Percentiles rank a stretch among this genome's conserved stretches.
These are phyloP conservation scores for Sitta europaea DNA, from an alignment of 2,113 vertebrate species.

Conservation along the genomic window DNA sequence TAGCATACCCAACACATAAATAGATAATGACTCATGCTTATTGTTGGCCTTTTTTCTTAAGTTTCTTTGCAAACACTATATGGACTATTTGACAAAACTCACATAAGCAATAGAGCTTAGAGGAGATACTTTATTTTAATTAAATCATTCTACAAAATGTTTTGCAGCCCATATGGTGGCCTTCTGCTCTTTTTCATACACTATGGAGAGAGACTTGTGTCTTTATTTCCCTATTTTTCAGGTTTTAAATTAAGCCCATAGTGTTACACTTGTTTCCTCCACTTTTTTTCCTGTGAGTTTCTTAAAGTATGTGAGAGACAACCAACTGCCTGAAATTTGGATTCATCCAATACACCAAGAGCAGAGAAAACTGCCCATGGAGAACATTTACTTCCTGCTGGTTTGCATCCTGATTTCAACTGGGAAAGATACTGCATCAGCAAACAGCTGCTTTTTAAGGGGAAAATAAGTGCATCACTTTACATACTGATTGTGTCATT, in stretches of 20 bases:
- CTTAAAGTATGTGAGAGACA: background rate
- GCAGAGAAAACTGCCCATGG: background rate
- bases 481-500: background rate
- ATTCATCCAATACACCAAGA: background rate
- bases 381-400: background rate
- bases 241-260: background rate
- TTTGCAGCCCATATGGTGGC: background rate
- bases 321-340: background rate
- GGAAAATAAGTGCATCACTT: background rate
- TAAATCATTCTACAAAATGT: background rate
- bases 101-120: background rate
- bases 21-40: background rate
- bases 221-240: background rate
- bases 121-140: background rate
- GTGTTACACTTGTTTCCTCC: background rate
- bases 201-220: background rate
- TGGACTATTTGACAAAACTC: background rate
- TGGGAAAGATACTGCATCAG: background rate
- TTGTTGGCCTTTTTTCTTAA: background rate
- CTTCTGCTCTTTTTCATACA: background rate
- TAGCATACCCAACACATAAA: background rate
- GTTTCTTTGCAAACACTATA: background rate
- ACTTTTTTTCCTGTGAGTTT: background rate
- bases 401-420: background rate
- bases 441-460: constrained; percentile 13